Evolutionary conservation across 2,113 vertebrate genomes (phyloP), one percentile per base, ranked within the genome.

Genomic region (Promerops cafer): DNA sequence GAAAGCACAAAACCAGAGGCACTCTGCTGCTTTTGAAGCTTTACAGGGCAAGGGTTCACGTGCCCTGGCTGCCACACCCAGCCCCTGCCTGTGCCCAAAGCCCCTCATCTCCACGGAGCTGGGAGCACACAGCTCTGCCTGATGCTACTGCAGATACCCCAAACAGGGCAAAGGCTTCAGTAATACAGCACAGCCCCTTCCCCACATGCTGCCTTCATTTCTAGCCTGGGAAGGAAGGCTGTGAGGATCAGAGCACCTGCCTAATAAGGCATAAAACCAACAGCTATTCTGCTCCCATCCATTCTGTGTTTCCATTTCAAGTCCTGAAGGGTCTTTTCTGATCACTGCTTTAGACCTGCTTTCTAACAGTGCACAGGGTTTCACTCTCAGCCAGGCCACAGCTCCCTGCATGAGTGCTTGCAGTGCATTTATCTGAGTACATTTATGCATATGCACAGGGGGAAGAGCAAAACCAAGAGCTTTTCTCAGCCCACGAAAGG

Each of bases 201-300:
- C 28, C 40, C 47, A 17, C 0, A 0, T 2, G 17, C 49, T 7
- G 1, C 57, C 85, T 52, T 39, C n/a, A 12, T 64, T 64, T 23
- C 63, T 83, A 57, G 49, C 44, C 81, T 26, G 20, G 44, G 74
- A 71, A 75, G 6, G 31, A 82, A 54, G 42, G 13, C 31, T 28
- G 3, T 6, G 28, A 86, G 42, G 47, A 68, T 71, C 44, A 69
- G 21, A 74, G 7, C 45, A 65, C 24, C 44, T 42, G 35, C 11
- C 14, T 44, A 57, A 82, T 9, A 60, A 56, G 52, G 10, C 24
- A 52, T 35, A 30, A 89, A 60, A 0, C 16, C 26, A 79, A 12
- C 6, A 39, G 23, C 66, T 56, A 16, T 40, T 81, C 30, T 23
- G 27, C n/a, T 59, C 50, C 60, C 20, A 54, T 7, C 22, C 18